Evolutionary conservation across 2,888 invertebrate species (phyloP).

Genomic region (Mythimna vitellina): DNA sequence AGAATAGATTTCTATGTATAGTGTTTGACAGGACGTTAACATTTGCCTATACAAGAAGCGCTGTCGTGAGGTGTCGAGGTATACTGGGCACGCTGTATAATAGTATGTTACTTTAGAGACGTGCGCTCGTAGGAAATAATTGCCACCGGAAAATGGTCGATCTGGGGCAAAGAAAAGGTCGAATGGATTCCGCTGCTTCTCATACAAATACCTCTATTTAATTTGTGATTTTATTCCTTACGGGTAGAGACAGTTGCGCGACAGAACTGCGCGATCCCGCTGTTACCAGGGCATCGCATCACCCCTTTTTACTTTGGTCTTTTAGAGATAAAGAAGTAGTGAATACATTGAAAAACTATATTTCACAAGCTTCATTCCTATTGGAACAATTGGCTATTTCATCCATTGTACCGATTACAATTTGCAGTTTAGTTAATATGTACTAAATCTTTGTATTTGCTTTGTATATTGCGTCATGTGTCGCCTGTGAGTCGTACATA

Average conservation of each 20-base stretch:
- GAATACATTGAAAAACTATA: background rate
- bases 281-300: background rate
- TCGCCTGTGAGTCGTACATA: background rate
- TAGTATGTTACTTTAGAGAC: constrained; percentile 41
- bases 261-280: constrained; percentile 7
- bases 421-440: background rate
- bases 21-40: constrained; percentile 2
- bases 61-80: background rate
- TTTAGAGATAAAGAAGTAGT: constrained; percentile 2
- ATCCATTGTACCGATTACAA: background rate
- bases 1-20: constrained; percentile 1
- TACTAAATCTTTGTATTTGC: background rate
- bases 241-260: constrained; percentile 1
- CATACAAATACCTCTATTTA: constrained; percentile 43
- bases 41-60: constrained; percentile 2
- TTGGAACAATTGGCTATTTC: background rate
- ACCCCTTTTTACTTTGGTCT: background rate
- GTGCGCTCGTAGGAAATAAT: constrained; percentile 50
- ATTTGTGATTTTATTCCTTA: constrained; percentile 38
- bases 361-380: background rate
- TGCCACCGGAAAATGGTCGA: constrained; percentile 35
- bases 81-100: constrained; percentile 12
- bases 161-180: constrained; percentile 46
- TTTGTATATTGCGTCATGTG: constrained; percentile 14
- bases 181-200: constrained; percentile 28